Evolutionary conservation across 2,113 vertebrate species (phyloP).

Genomic region (Lanius collurio): DNA sequence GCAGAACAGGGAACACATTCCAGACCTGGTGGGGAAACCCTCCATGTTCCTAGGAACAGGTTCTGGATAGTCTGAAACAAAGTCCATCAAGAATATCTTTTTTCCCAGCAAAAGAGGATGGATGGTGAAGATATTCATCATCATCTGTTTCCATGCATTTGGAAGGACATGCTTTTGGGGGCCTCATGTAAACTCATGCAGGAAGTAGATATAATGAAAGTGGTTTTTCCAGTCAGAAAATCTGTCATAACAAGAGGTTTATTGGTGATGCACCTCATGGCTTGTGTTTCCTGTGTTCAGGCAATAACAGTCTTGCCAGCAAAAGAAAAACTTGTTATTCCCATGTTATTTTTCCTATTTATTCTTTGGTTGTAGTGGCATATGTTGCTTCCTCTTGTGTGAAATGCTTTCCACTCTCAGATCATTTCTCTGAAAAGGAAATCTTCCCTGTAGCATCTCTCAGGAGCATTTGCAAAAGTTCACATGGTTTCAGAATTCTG

Average conservation of each 20-base stretch:
- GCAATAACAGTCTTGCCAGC: neutral
- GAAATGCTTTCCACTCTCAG: conserved; percentile 59
- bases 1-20: neutral
- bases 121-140: neutral
- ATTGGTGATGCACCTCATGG: neutral
- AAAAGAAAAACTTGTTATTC: conserved; percentile 45
- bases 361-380: conserved; percentile 34
- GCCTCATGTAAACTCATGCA: neutral
- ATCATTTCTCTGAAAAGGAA: conserved; percentile 44
- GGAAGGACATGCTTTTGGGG: neutral
- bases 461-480: conserved; percentile 62
- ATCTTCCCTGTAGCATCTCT: conserved; percentile 61
- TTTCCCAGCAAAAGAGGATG: neutral
- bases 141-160: neutral
- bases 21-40: neutral
- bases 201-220: neutral
- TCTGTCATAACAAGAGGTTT: neutral
- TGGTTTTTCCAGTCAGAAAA: neutral
- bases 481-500: conserved; percentile 49
- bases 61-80: neutral
- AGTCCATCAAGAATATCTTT: neutral
- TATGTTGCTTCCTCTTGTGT: conserved; percentile 63
- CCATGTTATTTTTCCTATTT: conserved; percentile 51
- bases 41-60: neutral
- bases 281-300: neutral